Conservation (phyloP, 2,797 vertebrate genomes). For the Lycodopsis pacificus region DNA sequence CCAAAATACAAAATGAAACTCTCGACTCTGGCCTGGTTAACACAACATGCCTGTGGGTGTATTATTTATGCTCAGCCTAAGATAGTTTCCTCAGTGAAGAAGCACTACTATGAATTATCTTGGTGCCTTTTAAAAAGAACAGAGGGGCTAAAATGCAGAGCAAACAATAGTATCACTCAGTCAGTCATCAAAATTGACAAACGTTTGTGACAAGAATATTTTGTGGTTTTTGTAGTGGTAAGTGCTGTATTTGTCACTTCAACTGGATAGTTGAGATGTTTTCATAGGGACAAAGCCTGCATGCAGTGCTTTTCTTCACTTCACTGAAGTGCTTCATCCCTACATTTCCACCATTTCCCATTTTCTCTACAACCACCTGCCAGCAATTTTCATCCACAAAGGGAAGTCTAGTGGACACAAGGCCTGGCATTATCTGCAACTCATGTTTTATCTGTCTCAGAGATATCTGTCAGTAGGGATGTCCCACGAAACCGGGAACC, state of each 20-base stretch:
- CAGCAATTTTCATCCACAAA: constrained; percentile 11
- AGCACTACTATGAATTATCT: too few species aligned
- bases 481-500: too few species aligned
- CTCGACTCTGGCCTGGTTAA: too few species aligned
- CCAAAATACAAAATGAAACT: too few species aligned
- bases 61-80: too few species aligned
- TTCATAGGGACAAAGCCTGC: constrained; percentile 14
- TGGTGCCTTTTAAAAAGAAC: too few species aligned
- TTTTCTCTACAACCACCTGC: background rate
- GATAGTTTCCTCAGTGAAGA: too few species aligned
- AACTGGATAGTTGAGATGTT: constrained; percentile 7
- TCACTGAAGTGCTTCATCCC: constrained; percentile 14
- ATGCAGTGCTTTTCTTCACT: constrained; percentile 7
- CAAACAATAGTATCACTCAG: too few species aligned
- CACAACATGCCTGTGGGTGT: too few species aligned
- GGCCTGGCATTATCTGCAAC: constrained; percentile 8
- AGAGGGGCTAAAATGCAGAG: too few species aligned
- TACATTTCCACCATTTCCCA: background rate
- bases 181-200: too few species aligned
- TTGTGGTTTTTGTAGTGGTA: background rate
- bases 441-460: constrained; percentile 21
- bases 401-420: background rate
- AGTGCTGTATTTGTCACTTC: constrained; percentile 16
- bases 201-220: constrained; percentile 4
- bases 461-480: background rate